Evolutionary conservation across 92 coral and sea anemone species (phyloP).

Genomic region (Pocillopora grandis): DNA sequence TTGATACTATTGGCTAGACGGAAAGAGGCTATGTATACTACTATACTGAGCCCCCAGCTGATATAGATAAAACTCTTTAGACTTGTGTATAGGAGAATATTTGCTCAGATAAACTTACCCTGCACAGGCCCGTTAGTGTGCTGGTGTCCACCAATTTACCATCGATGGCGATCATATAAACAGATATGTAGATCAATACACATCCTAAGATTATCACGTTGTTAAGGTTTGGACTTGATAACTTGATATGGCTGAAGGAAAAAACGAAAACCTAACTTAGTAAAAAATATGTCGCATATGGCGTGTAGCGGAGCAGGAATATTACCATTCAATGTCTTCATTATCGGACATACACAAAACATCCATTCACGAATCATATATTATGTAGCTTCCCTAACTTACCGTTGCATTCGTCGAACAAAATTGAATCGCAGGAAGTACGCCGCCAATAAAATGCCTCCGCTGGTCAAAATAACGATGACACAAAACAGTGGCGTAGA

Average conservation of each 20-base stretch:
- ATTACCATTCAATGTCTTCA: no score
- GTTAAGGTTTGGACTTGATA: constrained; percentile 62
- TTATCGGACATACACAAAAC: no score
- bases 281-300: no score
- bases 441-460: constrained; percentile 53
- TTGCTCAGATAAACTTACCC: constrained; percentile 31
- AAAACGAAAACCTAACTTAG: no score
- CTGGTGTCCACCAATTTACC: constrained; percentile 35
- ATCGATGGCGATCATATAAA: constrained; percentile 56
- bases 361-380: no score
- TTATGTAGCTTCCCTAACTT: neutral
- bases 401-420: constrained; percentile 56
- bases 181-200: constrained; percentile 56
- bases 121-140: constrained; percentile 50
- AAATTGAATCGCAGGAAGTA: constrained; percentile 51
- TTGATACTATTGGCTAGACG: no score
- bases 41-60: no score
- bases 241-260: constrained; percentile 59
- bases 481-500: constrained; percentile 61
- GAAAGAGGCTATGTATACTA: no score
- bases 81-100: neutral
- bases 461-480: constrained; percentile 47
- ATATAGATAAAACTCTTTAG: no score
- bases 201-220: constrained; percentile 65
- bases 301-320: no score